These are phyloP conservation scores for Dione juno DNA, from an alignment of 2,888 invertebrate genomes.

Conservation along the genomic window DNA sequence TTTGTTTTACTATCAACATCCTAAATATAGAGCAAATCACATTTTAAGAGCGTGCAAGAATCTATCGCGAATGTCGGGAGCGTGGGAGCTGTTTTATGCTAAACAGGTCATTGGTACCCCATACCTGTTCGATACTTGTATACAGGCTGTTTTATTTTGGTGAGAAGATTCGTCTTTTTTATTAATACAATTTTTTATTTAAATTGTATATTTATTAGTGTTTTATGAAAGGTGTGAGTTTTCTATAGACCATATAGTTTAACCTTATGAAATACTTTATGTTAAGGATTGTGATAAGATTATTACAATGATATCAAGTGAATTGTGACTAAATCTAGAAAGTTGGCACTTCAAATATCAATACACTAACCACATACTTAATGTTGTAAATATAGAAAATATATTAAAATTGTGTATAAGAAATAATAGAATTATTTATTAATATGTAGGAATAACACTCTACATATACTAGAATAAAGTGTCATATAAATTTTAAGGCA, in stretches of 20 bases:
- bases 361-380: background rate
- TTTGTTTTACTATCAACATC: conserved; percentile 77
- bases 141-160: conserved; percentile 60
- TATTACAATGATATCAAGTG: background rate
- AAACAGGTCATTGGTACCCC: conserved; percentile 82
- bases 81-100: conserved; percentile 80
- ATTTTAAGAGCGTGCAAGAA: conserved; percentile 79
- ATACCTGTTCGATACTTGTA: conserved; percentile 66
- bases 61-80: conserved; percentile 73
- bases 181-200: background rate
- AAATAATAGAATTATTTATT: background rate
- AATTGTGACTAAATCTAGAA: background rate
- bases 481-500: background rate
- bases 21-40: conserved; percentile 83
- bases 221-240: background rate
- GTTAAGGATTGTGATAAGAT: conserved; percentile 1
- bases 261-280: background rate
- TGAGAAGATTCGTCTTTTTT: conserved; percentile 33
- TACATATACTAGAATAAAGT: conserved; percentile 5
- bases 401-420: background rate
- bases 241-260: background rate
- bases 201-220: background rate
- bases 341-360: background rate
- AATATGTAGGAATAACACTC: background rate
- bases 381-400: background rate